Conservation (phyloP, 2,888 invertebrate species). For the Drosophila percnosoma region DNA sequence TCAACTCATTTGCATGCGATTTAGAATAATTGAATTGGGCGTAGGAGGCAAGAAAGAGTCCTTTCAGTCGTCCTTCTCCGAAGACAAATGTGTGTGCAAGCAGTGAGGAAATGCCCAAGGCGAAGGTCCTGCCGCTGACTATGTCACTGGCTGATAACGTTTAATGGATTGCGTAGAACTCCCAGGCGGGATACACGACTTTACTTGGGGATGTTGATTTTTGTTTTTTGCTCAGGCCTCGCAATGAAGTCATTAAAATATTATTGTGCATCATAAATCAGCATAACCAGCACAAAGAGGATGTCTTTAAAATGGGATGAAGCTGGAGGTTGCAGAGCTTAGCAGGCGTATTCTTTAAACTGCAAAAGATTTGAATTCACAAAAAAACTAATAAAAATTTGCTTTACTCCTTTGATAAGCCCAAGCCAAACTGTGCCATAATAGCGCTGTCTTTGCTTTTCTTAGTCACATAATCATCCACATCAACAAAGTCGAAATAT, state of each 20-base stretch:
- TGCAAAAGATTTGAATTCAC: neutral
- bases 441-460: neutral
- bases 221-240: constrained; percentile 55
- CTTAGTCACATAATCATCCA: neutral
- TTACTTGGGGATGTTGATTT: constrained; percentile 14
- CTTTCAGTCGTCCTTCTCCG: constrained; percentile 25
- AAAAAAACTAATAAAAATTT: neutral
- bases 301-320: neutral
- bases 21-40: constrained; percentile 72
- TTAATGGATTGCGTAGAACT: constrained; percentile 71
- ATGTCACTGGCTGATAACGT: constrained; percentile 72
- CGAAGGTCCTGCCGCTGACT: constrained; percentile 51
- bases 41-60: constrained; percentile 40
- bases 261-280: constrained; percentile 78
- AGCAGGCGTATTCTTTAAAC: constrained; percentile 7
- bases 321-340: constrained; percentile 10
- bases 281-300: constrained; percentile 16
- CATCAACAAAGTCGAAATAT: neutral
- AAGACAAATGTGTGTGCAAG: constrained; percentile 56
- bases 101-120: constrained; percentile 3
- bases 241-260: constrained; percentile 80
- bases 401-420: too few species aligned
- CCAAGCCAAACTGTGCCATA: neutral
- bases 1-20: constrained; percentile 73
- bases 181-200: constrained; percentile 26